Evolutionary conservation across 1,140 invertebrate genomes (phyloP).

Genomic region (Ditylenchus dipsaci): DNA sequence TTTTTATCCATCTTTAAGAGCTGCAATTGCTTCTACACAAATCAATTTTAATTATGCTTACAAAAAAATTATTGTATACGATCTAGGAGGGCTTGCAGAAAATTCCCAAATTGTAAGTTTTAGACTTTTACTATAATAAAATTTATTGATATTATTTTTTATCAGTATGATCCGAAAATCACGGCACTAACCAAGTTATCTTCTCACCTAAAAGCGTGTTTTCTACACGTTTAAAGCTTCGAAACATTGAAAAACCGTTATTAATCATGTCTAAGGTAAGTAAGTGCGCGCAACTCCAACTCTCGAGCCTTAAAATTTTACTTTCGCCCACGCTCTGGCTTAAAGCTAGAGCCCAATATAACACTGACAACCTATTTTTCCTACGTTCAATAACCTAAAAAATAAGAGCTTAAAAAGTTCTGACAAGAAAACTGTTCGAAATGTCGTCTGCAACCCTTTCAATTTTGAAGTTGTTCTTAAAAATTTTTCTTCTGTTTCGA

Average conservation of each 20-base stretch:
- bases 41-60: background rate
- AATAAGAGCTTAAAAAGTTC: too few species aligned
- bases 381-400: too few species aligned
- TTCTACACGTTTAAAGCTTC: too few species aligned
- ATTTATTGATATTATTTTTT: background rate
- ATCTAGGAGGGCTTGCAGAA: slow-evolving; percentile 7
- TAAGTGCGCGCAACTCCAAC: too few species aligned
- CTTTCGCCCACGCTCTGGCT: background rate
- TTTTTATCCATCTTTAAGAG: background rate
- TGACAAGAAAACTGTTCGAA: too few species aligned
- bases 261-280: too few species aligned
- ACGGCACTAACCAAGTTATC: background rate
- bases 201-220: background rate
- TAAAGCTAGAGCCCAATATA: too few species aligned
- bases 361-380: too few species aligned
- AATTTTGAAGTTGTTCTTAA: too few species aligned
- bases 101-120: slow-evolving; percentile 9
- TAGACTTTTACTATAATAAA: background rate
- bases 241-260: background rate
- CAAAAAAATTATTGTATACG: slow-evolving; percentile 16
- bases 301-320: background rate
- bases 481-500: too few species aligned
- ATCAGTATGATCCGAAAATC: background rate
- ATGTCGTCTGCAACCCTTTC: too few species aligned
- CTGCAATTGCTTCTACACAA: background rate